Conservation (phyloP, 2,797 vertebrate species). For the Sebastes steindachneri region DNA sequence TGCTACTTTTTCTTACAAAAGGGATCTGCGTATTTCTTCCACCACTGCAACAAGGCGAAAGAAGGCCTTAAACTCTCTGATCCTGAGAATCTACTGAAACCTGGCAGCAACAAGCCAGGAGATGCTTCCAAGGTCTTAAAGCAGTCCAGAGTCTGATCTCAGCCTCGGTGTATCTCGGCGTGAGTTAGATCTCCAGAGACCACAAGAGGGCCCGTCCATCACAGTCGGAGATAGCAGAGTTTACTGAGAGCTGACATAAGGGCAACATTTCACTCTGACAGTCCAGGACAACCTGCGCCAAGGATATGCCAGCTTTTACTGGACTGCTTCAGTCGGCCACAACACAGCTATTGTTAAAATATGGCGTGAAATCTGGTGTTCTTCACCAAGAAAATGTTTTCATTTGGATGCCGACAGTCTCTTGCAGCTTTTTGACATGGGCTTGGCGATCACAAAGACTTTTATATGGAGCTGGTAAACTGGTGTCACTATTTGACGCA, state of each 20-base stretch:
- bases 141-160: constrained; percentile 59
- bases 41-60: constrained; percentile 14
- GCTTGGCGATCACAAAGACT: constrained; percentile 17
- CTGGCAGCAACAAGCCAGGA: constrained; percentile 47
- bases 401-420: constrained; percentile 41
- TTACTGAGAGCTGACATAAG: constrained; percentile 57
- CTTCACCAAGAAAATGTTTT: constrained; percentile 64
- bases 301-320: constrained; percentile 56
- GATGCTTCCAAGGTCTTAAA: constrained; percentile 50
- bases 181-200: constrained; percentile 52
- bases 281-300: constrained; percentile 47
- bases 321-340: constrained; percentile 31
- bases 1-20: too few relatives aligned
- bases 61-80: constrained; percentile 37
- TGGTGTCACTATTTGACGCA: constrained; percentile 27
- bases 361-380: constrained; percentile 52
- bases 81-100: constrained; percentile 36
- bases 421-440: constrained; percentile 42
- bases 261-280: constrained; percentile 76
- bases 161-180: constrained; percentile 42
- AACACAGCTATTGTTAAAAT: constrained; percentile 64
- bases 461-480: constrained; percentile 21
- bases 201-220: constrained; percentile 58
- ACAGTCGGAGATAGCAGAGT: constrained; percentile 52
- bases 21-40: too few relatives aligned